Base-by-base conservation (phyloP, 2,113 vertebrate species). In the Electrona antarctica region DNA sequence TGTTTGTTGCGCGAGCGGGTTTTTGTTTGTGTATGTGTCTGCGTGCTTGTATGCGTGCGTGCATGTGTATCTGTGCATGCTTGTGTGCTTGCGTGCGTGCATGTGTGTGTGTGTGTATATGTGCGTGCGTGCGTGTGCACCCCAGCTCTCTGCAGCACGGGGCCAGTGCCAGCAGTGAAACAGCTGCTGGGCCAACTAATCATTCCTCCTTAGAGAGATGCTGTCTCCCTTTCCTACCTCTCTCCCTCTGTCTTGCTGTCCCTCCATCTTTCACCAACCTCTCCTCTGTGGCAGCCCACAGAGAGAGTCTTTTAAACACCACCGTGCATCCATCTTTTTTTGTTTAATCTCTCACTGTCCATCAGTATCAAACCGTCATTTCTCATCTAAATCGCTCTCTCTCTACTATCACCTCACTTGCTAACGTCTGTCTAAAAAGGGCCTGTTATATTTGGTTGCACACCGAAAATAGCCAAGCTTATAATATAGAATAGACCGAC, bases 151-250 rank as follows among this genome's bases (percentile, higher is more conserved):
- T 92, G 88, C 89, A 88, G 87, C 77, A 87, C 71, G 82, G 85
- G 73, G 63, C 74, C 48, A 75, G 84, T 88, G 86, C 88, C 91
- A 90, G 79, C 80, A 69, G 72, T 82, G 79, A 82, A 92, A 84
- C 91, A 92, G 88, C 87, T 91, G 91, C 88, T 86, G 78, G 86
- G 87, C 90, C 80, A 88, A 85, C 87, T 90, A 89, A 89, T 91
- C 89, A 88, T 87, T 86, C 76, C 64, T 85, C 88, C 89, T 87
- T 62, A 12, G 90, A 92, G 89, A 87, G 81, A 86, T 78, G 64
- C 71, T 84, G 75, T 80, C 77, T 83, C 80, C 41, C 73, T 81
- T 74, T 74, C 21, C 71, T 76, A 74, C 69, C 85, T 75, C 80
- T 70, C 79, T 57, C 70, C 46, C 45, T 79, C 79, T 57, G 54